These are phyloP conservation scores for Babylonia areolata DNA, from an alignment of 1,140 invertebrate species.

Conservation along the genomic window DNA sequence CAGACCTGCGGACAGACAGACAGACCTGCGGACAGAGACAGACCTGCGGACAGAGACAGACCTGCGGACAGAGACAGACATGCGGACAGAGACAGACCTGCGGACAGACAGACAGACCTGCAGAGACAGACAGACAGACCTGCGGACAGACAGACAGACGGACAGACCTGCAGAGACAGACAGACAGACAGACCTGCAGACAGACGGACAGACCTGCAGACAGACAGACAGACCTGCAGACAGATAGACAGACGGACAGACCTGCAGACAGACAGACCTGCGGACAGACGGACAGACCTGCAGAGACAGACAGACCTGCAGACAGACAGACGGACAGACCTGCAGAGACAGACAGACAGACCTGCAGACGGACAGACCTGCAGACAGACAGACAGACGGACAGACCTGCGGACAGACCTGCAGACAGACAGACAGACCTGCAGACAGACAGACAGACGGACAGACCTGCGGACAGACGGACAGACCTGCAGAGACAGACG, in stretches of 20 bases:
- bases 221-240: constrained; percentile 39
- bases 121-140: background rate
- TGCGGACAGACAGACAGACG: background rate
- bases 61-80: background rate
- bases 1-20: too few species aligned
- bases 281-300: too few species aligned
- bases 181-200: background rate
- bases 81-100: background rate
- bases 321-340: background rate
- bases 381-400: background rate
- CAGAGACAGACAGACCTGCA: background rate
- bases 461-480: constrained; percentile 42
- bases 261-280: too few species aligned
- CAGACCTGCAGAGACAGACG: constrained; percentile 20
- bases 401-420: background rate
- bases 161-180: background rate
- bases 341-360: background rate
- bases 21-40: too few species aligned
- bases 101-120: background rate
- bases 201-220: constrained; percentile 36
- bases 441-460: too few species aligned
- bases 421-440: background rate
- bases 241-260: background rate
- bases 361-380: background rate
- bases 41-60: too few species aligned